Percentiles rank a stretch among this genome's conserved stretches.
Conservation (phyloP, 1,140 invertebrate species). For the Mactra quadrangularis region DNA sequence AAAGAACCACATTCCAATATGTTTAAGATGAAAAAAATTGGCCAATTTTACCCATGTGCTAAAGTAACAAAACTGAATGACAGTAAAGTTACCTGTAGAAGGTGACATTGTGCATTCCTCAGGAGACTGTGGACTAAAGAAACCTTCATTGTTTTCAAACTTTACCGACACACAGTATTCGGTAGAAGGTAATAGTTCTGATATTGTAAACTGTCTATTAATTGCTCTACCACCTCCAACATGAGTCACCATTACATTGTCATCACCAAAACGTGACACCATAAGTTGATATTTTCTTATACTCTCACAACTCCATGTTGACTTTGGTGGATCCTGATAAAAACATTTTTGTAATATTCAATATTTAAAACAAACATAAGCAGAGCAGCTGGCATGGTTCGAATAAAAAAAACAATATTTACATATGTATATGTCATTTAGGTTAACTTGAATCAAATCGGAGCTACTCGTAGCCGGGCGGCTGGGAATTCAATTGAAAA, state of each 20-base stretch:
- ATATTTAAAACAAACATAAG: too few species aligned
- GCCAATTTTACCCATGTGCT: too few species aligned
- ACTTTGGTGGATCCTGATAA: constrained; percentile 39
- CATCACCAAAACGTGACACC: constrained; percentile 19
- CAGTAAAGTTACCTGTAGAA: constrained; percentile 70
- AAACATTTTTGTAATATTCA: too few species aligned
- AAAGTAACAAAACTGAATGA: too few species aligned
- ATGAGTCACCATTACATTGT: constrained; percentile 53
- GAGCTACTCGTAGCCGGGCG: too few species aligned
- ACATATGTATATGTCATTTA: too few species aligned
- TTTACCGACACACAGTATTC: constrained; percentile 69
- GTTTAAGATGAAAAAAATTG: too few species aligned
- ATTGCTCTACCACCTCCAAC: constrained; percentile 44
- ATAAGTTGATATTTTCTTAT: constrained; percentile 50
- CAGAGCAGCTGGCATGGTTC: too few species aligned
- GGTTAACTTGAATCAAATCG: too few species aligned
- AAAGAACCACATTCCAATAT: too few species aligned
- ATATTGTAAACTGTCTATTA: constrained; percentile 56
- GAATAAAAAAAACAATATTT: too few species aligned
- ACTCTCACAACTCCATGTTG: constrained; percentile 52
- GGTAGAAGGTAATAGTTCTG: constrained; percentile 68
- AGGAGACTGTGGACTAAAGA: constrained; percentile 64
- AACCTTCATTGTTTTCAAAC: constrained; percentile 67
- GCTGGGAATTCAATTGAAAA: too few species aligned
- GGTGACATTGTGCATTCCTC: constrained; percentile 70